Evolutionary conservation across 2,888 invertebrate genomes (phyloP).

Genomic region (Volucella zonaria): DNA sequence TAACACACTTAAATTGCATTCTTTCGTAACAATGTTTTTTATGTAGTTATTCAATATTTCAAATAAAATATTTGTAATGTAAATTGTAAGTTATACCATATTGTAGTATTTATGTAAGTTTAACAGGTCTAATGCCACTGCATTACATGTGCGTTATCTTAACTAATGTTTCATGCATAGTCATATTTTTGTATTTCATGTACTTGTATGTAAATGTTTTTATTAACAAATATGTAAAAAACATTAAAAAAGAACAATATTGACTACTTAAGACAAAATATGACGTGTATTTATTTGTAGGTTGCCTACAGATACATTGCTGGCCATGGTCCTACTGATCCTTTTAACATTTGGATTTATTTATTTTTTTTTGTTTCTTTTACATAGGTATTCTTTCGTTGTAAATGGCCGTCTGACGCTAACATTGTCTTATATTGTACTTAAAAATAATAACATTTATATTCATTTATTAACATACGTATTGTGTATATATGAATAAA

Average conservation of each 20-base stretch:
- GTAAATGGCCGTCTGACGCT: slow-evolving; percentile 59
- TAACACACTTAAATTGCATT: no score
- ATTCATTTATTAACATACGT: slow-evolving; percentile 54
- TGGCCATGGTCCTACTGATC: slow-evolving; percentile 58
- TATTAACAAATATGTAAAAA: slow-evolving; percentile 18
- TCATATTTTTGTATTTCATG: slow-evolving; percentile 12
- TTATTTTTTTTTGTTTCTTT: not conserved
- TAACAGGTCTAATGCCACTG: slow-evolving; percentile 27
- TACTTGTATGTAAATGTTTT: not conserved
- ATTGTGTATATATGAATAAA: slow-evolving; percentile 52
- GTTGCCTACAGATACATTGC: slow-evolving; percentile 26
- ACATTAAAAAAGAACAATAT: not conserved
- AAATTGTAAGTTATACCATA: slow-evolving; percentile 15
- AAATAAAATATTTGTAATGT: slow-evolving; percentile 28
- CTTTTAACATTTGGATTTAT: not conserved
- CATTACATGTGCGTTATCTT: slow-evolving; percentile 60
- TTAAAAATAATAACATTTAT: slow-evolving; percentile 57
- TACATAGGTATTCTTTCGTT: slow-evolving; percentile 64
- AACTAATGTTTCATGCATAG: slow-evolving; percentile 32
- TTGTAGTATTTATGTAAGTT: slow-evolving; percentile 13
- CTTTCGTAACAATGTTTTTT: not conserved
- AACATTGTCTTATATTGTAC: slow-evolving; percentile 25
- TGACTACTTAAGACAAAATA: slow-evolving; percentile 7
- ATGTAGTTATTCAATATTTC: slow-evolving; percentile 12
- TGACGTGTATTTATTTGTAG: slow-evolving; percentile 29